Conservation (phyloP, 2,888 invertebrate genomes). For the Eupithecia exiguata region DNA sequence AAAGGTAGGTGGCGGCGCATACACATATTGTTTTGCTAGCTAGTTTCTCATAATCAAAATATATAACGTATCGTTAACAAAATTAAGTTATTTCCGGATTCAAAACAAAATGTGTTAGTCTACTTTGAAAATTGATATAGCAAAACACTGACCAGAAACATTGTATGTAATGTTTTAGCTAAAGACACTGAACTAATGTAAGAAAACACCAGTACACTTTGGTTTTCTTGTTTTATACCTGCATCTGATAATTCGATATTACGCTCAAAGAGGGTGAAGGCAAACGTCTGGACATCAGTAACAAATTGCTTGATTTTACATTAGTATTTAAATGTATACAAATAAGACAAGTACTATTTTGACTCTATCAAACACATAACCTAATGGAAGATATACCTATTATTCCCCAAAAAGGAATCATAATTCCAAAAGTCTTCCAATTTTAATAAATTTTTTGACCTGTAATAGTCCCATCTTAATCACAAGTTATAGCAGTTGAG, state of each 20-base stretch:
- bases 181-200: constrained; percentile 30
- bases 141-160: constrained; percentile 33
- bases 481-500: neutral
- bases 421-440: neutral
- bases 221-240: constrained; percentile 36
- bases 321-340: constrained; percentile 21
- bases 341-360: constrained; percentile 18
- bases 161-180: constrained; percentile 17
- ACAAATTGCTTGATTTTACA: constrained; percentile 34
- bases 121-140: neutral
- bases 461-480: neutral
- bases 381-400: neutral
- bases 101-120: neutral
- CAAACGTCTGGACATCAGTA: constrained; percentile 34
- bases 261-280: constrained; percentile 38
- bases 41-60: too few relatives aligned
- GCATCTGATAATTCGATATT: constrained; percentile 27
- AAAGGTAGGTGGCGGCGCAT: too few relatives aligned
- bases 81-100: neutral
- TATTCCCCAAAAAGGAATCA: neutral
- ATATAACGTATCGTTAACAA: neutral
- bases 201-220: constrained; percentile 25
- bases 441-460: neutral
- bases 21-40: neutral
- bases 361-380: neutral